Conservation (phyloP, 2,888 invertebrate genomes). For the Habroteleia sp. region DNA sequence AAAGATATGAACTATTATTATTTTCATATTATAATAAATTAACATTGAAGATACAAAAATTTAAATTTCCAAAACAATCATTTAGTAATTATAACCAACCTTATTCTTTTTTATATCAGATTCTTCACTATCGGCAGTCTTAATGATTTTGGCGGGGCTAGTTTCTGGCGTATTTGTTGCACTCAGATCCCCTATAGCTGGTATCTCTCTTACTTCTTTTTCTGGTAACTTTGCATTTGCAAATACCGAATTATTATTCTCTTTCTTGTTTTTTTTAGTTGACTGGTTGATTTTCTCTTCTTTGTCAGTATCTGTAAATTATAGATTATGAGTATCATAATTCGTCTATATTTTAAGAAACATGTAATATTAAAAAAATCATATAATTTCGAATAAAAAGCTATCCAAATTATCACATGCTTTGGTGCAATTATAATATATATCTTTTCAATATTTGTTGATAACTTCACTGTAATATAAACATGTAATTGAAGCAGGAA, state of each 20-base stretch:
- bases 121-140: conserved; percentile 70
- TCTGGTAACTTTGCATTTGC: neutral
- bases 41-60: no score
- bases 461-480: no score
- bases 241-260: conserved; percentile 76
- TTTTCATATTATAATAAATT: no score
- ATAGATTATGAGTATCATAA: neutral
- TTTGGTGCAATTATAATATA: no score
- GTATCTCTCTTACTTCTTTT: neutral
- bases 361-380: neutral
- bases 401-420: conserved; percentile 36
- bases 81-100: conserved; percentile 55
- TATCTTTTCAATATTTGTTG: no score
- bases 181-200: no score
- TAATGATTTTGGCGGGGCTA: conserved; percentile 1
- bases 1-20: no score
- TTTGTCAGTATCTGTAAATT: conserved; percentile 47
- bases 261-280: conserved; percentile 68
- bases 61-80: no score
- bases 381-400: conserved; percentile 13
- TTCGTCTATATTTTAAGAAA: neutral
- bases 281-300: conserved; percentile 52
- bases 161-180: neutral
- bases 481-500: no score
- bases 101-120: conserved; percentile 70